A percentile compares a stretch with the other conserved stretches of the same genome.
phyloP scores from a whole-genome alignment of 1,140 invertebrate species.

The Leptopilina boulardi region DNA sequence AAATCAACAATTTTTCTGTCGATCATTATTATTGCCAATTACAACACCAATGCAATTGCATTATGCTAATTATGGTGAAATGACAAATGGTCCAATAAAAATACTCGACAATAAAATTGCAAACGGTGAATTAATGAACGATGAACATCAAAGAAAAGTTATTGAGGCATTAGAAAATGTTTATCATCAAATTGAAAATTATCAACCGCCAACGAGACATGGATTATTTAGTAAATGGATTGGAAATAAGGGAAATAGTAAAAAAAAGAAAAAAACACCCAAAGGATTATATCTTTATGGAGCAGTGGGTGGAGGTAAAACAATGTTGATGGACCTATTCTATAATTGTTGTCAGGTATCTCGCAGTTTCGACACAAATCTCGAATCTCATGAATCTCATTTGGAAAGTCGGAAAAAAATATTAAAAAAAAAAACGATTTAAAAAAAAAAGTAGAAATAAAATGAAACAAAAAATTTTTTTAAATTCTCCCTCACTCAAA shows the following conservation, averaged over 20 bases:
- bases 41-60: constrained; percentile 42
- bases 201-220: constrained; percentile 75
- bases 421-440: no score
- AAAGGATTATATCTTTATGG: constrained; percentile 90
- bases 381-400: constrained; percentile 43
- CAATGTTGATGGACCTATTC: constrained; percentile 99
- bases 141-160: constrained; percentile 84
- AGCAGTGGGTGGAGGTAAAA: constrained; percentile 95
- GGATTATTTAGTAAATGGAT: constrained; percentile 73
- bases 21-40: constrained; percentile 46
- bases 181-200: constrained; percentile 80
- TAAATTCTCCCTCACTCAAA: neutral
- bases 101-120: constrained; percentile 79
- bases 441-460: neutral
- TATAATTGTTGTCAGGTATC: constrained; percentile 85
- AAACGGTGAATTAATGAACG: constrained; percentile 79
- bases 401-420: neutral
- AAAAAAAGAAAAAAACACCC: constrained; percentile 76
- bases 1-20: constrained; percentile 52
- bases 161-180: constrained; percentile 82
- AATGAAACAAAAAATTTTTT: neutral
- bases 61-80: constrained; percentile 49
- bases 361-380: constrained; percentile 36
- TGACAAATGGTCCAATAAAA: constrained; percentile 72
- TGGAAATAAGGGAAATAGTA: constrained; percentile 56